A percentile compares a stretch with the other conserved stretches of the same genome.
These are phyloP conservation scores for Mus pahari DNA, from an alignment of 2,113 vertebrate species.

Conservation along the genomic window DNA sequence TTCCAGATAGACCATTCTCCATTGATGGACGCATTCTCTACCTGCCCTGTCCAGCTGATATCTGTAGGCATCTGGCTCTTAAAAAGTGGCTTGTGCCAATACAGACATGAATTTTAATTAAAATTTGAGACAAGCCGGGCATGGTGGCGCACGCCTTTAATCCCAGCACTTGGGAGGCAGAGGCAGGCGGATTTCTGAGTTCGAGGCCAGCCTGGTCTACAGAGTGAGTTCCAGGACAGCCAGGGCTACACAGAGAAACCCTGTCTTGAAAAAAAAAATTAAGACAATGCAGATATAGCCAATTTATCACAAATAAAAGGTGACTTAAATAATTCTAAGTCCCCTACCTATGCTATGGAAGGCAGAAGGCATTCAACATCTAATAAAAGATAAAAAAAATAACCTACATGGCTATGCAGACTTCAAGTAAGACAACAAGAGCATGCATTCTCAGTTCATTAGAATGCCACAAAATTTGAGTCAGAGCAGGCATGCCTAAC, in stretches of 20 bases:
- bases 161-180: too few species aligned
- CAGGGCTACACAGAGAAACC: too few species aligned
- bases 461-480: not conserved
- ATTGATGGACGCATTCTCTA: not conserved
- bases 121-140: not conserved
- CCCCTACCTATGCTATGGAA: not conserved
- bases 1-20: not conserved
- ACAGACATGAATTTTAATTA: not conserved
- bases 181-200: too few species aligned
- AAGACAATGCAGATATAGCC: not conserved
- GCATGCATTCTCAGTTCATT: not conserved
- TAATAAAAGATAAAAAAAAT: not conserved
- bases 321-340: conserved; percentile 31
- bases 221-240: too few species aligned
- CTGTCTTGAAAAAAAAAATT: too few species aligned
- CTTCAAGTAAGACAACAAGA: not conserved
- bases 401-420: not conserved
- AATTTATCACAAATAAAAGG: not conserved
- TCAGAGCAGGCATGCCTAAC: not conserved
- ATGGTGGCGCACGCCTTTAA: too few species aligned
- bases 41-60: not conserved
- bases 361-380: not conserved
- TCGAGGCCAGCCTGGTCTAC: too few species aligned
- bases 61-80: not conserved
- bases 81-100: not conserved